These are phyloP conservation scores for Mythimna lalbum DNA, from an alignment of 2,888 invertebrate species.

Conservation along the genomic window DNA sequence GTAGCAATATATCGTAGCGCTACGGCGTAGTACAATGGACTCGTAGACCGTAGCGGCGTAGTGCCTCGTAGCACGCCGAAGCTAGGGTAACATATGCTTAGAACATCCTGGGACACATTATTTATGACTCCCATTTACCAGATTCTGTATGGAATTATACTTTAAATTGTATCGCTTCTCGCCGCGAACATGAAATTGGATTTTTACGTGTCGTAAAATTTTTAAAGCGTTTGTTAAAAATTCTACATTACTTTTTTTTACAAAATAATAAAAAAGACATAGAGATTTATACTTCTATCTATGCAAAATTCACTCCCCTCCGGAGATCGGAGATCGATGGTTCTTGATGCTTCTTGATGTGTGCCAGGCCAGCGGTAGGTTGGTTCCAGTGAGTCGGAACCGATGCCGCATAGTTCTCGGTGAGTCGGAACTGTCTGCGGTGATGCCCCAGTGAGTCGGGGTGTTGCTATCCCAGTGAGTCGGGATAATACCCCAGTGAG, in stretches of 20 bases:
- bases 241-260: slow-evolving; percentile 4
- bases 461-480: too few relatives aligned
- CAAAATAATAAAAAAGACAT: too few relatives aligned
- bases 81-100: slow-evolving; percentile 64
- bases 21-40: slow-evolving; percentile 76
- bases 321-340: too few relatives aligned
- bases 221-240: slow-evolving; percentile 16
- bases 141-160: slow-evolving; percentile 40
- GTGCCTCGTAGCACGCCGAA: slow-evolving; percentile 64
- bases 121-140: slow-evolving; percentile 60
- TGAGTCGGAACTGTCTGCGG: too few relatives aligned
- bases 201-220: slow-evolving; percentile 25
- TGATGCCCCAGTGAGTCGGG: too few relatives aligned
- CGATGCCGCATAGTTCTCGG: too few relatives aligned
- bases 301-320: too few relatives aligned
- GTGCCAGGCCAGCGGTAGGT: too few relatives aligned
- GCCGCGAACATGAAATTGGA: slow-evolving; percentile 38
- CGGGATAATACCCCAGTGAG: too few relatives aligned
- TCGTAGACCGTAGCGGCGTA: slow-evolving; percentile 65
- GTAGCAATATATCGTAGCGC: slow-evolving; percentile 71
- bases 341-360: too few relatives aligned
- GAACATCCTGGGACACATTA: slow-evolving; percentile 59
- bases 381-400: too few relatives aligned
- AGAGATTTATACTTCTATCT: too few relatives aligned
- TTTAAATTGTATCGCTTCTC: slow-evolving; percentile 31